These are phyloP conservation scores for Zaprionus tsacasi DNA, from an alignment of 1,140 invertebrate genomes.

Conservation along the genomic window DNA sequence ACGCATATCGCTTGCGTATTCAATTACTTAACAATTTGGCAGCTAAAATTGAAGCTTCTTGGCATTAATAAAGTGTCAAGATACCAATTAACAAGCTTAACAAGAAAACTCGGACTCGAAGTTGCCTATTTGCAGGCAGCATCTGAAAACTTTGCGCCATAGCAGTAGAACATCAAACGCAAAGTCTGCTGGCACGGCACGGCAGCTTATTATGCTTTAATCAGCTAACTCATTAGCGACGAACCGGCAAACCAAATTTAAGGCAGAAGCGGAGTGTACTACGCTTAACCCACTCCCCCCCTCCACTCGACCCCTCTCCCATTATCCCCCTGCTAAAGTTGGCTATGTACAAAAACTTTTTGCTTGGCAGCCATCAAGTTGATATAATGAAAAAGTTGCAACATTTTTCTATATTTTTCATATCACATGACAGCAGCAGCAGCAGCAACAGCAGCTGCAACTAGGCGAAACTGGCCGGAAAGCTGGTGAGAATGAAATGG, in stretches of 20 bases:
- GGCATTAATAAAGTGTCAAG: constrained; percentile 13
- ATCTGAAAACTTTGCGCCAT: neutral
- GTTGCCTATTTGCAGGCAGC: constrained; percentile 9
- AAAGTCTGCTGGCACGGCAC: neutral
- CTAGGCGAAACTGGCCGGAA: constrained; percentile 31
- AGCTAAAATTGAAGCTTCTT: constrained; percentile 4
- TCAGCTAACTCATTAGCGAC: constrained; percentile 71
- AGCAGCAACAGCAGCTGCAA: constrained; percentile 22
- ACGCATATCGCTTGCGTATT: constrained; percentile 2
- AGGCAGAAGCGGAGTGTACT: constrained; percentile 24
- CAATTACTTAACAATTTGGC: constrained; percentile 25
- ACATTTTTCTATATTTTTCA: constrained; percentile 66
- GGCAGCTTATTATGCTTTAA: constrained; percentile 54
- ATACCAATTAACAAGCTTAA: constrained; percentile 28
- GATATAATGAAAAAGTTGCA: constrained; percentile 76
- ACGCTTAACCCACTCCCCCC: neutral
- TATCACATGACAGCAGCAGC: constrained; percentile 60
- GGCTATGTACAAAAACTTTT: constrained; percentile 49
- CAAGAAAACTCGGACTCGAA: neutral
- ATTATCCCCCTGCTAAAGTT: constrained; percentile 19
- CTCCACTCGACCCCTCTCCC: neutral
- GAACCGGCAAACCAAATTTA: constrained; percentile 55
- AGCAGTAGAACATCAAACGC: constrained; percentile 33
- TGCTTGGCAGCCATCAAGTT: constrained; percentile 66
- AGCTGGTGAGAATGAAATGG: neutral